A percentile compares a stretch with the other conserved stretches of the same genome.
Evolutionary conservation across 37 sponge, comb jelly and placozoan species (phyloP).

Genomic region (Spongilla lacustris): DNA sequence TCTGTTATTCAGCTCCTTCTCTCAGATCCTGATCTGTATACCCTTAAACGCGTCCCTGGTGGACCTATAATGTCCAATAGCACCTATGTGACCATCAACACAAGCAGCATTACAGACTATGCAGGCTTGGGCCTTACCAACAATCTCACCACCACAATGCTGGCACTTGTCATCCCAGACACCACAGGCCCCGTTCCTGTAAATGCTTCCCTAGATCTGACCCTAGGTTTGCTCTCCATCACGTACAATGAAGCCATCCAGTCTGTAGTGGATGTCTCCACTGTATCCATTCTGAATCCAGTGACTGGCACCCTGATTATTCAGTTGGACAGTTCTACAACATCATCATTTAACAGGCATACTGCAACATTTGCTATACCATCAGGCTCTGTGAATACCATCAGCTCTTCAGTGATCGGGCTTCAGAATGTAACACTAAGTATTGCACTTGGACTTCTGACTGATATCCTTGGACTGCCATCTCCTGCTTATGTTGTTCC

Average conservation of each 20-base stretch:
- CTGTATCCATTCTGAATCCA: conserved; percentile 53
- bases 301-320: conserved; percentile 32
- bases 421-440: conserved; percentile 31
- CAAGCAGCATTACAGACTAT: conserved; percentile 63
- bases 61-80: background rate
- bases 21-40: conserved; percentile 40
- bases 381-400: conserved; percentile 49
- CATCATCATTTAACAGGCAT: conserved; percentile 39
- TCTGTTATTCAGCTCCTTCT: conserved; percentile 57
- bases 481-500: conserved; percentile 11
- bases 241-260: conserved; percentile 62
- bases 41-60: conserved; percentile 46
- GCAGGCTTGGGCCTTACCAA: conserved; percentile 57
- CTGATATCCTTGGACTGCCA: conserved; percentile 53
- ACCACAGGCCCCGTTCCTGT: conserved; percentile 73
- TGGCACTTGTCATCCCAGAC: conserved; percentile 54
- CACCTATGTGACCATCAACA: conserved; percentile 49
- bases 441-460: conserved; percentile 41
- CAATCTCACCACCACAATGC: background rate
- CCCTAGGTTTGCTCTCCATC: conserved; percentile 65
- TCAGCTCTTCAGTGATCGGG: conserved; percentile 51
- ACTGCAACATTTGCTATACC: conserved; percentile 32
- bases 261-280: conserved; percentile 39
- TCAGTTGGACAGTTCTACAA: conserved; percentile 15
- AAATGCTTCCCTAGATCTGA: conserved; percentile 62